Percentiles rank a stretch among this genome's conserved stretches.
Evolutionary conservation across 2,888 invertebrate genomes (phyloP).

Genomic region (Biston stratarius): DNA sequence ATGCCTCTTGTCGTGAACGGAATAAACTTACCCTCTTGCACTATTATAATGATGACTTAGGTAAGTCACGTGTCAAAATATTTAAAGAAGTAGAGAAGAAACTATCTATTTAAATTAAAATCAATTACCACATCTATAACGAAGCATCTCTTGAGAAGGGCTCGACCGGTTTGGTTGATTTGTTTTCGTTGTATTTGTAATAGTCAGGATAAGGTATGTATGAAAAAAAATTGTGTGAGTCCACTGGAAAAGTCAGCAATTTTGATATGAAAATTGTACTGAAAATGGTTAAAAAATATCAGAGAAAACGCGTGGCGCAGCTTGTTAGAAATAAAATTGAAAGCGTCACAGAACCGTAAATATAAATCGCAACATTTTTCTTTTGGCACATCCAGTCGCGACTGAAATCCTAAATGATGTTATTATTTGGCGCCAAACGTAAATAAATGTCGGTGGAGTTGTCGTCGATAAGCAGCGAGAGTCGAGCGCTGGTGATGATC

Average conservation of each 20-base stretch:
- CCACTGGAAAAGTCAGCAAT: no score
- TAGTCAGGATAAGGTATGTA: no score
- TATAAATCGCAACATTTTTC: constrained; percentile 58
- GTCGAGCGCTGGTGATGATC: constrained; percentile 43
- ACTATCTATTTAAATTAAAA: constrained; percentile 35
- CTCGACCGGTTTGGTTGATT: no score
- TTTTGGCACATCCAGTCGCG: constrained; percentile 62
- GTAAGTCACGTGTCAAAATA: constrained; percentile 1
- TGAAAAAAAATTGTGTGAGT: no score
- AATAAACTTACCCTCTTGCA: not conserved
- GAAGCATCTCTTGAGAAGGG: no score
- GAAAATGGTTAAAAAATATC: not conserved
- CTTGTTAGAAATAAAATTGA: constrained; percentile 38
- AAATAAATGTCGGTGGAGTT: constrained; percentile 72
- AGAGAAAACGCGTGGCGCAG: not conserved
- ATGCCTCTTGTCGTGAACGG: not conserved
- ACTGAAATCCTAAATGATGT: constrained; percentile 58
- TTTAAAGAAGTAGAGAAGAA: constrained; percentile 4
- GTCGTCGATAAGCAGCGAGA: constrained; percentile 46
- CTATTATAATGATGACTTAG: not conserved
- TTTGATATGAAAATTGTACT: not conserved
- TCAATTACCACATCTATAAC: no score
- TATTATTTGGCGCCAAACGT: constrained; percentile 80
- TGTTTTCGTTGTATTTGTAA: no score
- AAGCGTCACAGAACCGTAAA: constrained; percentile 56